phyloP scores from a whole-genome alignment of 2,113 vertebrate genomes.

The Sialia sialis region DNA sequence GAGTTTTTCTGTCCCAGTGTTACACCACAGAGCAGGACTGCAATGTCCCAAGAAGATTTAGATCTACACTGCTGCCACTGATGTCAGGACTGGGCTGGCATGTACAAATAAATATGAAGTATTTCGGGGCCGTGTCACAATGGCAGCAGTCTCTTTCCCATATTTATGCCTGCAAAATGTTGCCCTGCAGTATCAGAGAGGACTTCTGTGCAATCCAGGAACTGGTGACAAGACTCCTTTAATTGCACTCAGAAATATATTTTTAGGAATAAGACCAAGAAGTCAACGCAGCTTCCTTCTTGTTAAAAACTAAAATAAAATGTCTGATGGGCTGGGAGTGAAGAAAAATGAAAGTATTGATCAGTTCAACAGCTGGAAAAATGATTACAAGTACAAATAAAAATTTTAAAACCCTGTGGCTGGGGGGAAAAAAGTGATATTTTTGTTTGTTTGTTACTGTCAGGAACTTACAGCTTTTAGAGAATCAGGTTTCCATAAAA shows the following conservation, averaged over 20 bases:
- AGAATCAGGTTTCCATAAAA: slow-evolving; percentile 7
- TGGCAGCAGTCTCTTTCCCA: not conserved
- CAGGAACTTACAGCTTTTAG: not conserved
- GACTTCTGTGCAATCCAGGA: slow-evolving; percentile 4
- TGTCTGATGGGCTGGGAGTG: not conserved
- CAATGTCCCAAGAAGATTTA: not conserved
- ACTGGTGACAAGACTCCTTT: slow-evolving; percentile 2
- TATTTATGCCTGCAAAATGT: not conserved
- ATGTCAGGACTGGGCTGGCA: not conserved
- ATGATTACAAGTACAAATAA: slow-evolving; percentile 5
- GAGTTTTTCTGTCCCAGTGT: not conserved
- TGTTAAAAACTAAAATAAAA: slow-evolving; percentile 42
- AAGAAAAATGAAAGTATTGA: slow-evolving; percentile 2
- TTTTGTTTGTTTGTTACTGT: not conserved
- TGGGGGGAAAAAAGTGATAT: not conserved
- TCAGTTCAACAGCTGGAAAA: slow-evolving; percentile 53
- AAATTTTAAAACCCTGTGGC: not conserved
- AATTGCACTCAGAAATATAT: slow-evolving; percentile 17
- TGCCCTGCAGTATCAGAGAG: not conserved
- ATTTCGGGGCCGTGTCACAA: slow-evolving; percentile 21
- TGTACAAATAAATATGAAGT: slow-evolving; percentile 15
- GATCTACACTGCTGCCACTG: not conserved
- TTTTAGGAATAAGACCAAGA: slow-evolving; percentile 48
- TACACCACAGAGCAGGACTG: not conserved
- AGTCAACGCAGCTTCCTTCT: not conserved